Evolutionary conservation across 2,113 vertebrate species (phyloP).

Genomic region (Lagopus leucura): DNA sequence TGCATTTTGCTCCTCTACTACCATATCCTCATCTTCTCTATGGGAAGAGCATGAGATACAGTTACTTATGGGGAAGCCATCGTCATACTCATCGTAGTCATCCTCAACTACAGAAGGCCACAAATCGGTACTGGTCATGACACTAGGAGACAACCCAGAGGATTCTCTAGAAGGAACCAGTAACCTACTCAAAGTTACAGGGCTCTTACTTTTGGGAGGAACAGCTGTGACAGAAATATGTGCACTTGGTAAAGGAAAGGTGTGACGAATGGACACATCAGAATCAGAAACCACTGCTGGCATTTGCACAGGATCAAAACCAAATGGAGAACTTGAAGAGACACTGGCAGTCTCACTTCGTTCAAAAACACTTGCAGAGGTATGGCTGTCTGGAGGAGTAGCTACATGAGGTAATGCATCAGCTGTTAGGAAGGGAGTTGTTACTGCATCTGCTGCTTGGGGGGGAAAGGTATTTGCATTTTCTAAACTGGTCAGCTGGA

Average conservation of each 20-base stretch:
- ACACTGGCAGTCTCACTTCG: constrained; percentile 55
- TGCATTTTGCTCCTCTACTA: constrained; percentile 76
- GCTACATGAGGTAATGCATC: constrained; percentile 45
- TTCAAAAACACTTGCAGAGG: constrained; percentile 59
- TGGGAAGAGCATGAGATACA: constrained; percentile 85
- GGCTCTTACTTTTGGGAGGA: constrained; percentile 66
- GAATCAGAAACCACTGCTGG: constrained; percentile 67
- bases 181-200: constrained; percentile 66
- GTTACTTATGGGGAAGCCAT: constrained; percentile 76
- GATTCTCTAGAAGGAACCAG: constrained; percentile 71
- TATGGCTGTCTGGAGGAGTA: constrained; percentile 25
- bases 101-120: constrained; percentile 73
- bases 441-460: constrained; percentile 27
- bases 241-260: constrained; percentile 67
- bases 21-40: constrained; percentile 81
- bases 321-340: constrained; percentile 55
- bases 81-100: constrained; percentile 74
- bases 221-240: constrained; percentile 80
- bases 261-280: constrained; percentile 37
- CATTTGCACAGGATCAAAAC: constrained; percentile 55
- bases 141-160: constrained; percentile 67
- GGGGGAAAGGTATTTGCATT: constrained; percentile 42
- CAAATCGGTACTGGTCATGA: constrained; percentile 64
- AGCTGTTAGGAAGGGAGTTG: constrained; percentile 65
- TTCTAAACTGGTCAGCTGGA: constrained; percentile 69